These are phyloP conservation scores for Melanophora roralis DNA, from an alignment of 2,888 invertebrate species.

Conservation along the genomic window DNA sequence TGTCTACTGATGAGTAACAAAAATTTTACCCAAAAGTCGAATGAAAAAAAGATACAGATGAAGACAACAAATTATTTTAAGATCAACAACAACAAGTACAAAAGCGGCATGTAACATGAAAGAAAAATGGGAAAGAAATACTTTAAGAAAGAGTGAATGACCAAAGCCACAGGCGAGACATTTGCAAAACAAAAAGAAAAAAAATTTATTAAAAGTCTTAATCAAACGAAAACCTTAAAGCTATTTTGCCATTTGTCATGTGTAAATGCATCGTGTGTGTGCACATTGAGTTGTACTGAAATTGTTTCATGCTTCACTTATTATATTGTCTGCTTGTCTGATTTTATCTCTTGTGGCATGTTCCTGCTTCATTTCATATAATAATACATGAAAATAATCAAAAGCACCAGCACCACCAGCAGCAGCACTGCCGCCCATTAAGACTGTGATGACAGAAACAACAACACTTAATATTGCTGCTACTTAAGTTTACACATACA, in stretches of 20 bases:
- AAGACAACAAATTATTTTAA: neutral
- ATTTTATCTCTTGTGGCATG: conserved; percentile 3
- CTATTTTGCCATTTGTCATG: neutral
- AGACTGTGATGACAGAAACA: neutral
- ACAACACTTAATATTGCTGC: neutral
- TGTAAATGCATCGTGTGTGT: neutral
- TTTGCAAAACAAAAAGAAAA: conserved; percentile 16
- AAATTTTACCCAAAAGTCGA: conserved; percentile 10
- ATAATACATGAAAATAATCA: conserved; percentile 24
- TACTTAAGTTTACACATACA: neutral
- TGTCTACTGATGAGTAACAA: conserved; percentile 32
- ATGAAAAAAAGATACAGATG: neutral
- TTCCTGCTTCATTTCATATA: neutral
- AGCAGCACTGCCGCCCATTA: neutral
- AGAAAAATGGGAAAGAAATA: conserved; percentile 7
- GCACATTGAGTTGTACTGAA: neutral
- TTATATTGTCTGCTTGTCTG: neutral
- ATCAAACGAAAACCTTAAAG: conserved; percentile 11
- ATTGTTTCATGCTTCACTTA: conserved; percentile 9
- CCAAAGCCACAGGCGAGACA: conserved; percentile 51
- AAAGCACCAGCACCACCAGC: neutral
- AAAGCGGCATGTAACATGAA: neutral
- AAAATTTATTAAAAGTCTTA: conserved; percentile 9
- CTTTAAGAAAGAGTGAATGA: conserved; percentile 56
- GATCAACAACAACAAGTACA: neutral